phyloP scores from a whole-genome alignment of 2,888 invertebrate species.

The Oscheius sp. region DNA sequence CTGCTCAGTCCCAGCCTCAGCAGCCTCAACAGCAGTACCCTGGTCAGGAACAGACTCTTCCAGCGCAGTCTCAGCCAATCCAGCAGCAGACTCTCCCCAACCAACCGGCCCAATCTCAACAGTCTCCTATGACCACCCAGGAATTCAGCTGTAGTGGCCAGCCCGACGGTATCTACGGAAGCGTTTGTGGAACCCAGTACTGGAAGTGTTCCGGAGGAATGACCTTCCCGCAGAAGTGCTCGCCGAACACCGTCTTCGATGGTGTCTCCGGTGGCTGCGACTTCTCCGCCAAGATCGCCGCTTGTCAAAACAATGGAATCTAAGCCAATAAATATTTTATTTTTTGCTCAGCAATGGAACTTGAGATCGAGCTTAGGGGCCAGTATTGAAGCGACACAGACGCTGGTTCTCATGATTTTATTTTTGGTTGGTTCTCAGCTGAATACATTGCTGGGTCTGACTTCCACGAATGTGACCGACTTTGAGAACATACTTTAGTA shows the following conservation, averaged over 20 bases:
- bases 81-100: not conserved
- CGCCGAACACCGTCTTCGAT: constrained; percentile 4
- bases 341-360: too few species aligned
- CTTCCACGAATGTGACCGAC: too few species aligned
- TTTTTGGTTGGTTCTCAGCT: too few species aligned
- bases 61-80: not conserved
- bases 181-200: not conserved
- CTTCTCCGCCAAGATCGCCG: constrained; percentile 4
- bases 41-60: not conserved
- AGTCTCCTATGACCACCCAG: not conserved
- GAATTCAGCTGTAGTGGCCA: constrained; percentile 45
- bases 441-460: too few species aligned
- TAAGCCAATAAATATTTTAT: too few species aligned
- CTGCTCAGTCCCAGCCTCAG: constrained; percentile 3
- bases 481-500: too few species aligned
- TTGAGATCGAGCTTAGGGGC: too few species aligned
- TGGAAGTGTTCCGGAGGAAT: constrained; percentile 19
- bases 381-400: too few species aligned
- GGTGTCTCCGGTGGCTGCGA: constrained; percentile 12
- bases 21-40: not conserved
- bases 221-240: constrained; percentile 15
- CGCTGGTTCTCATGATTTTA: too few species aligned
- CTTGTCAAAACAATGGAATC: not conserved
- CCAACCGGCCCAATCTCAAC: not conserved
- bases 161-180: constrained; percentile 42